These are phyloP conservation scores for Melanotaenia nigrans DNA, from an alignment of 2,797 vertebrate genomes.

Conservation along the genomic window DNA sequence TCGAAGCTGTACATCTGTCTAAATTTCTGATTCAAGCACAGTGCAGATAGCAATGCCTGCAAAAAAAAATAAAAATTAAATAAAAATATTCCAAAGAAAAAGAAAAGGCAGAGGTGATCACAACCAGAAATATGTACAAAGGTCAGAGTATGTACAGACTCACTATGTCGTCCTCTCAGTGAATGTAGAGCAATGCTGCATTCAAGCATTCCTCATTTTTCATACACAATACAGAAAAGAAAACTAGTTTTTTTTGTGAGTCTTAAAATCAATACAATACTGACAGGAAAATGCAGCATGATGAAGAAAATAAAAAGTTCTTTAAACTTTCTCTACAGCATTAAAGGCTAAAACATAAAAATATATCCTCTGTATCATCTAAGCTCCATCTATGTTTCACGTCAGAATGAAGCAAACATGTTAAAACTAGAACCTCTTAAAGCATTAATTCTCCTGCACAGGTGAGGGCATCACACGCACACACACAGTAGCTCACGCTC, in stretches of 20 bases:
- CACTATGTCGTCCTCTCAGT: slow-evolving; percentile 62
- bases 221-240: slow-evolving; percentile 68
- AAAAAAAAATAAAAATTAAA: slow-evolving; percentile 60
- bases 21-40: slow-evolving; percentile 84
- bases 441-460: slow-evolving; percentile 50
- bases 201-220: slow-evolving; percentile 71
- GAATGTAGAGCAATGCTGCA: slow-evolving; percentile 64
- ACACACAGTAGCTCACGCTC: slow-evolving; percentile 35
- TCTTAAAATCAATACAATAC: slow-evolving; percentile 68
- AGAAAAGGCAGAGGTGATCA: slow-evolving; percentile 84
- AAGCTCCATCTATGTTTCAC: slow-evolving; percentile 60
- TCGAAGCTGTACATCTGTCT: slow-evolving; percentile 83
- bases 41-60: slow-evolving; percentile 84
- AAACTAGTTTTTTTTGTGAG: slow-evolving; percentile 61
- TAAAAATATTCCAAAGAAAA: slow-evolving; percentile 38
- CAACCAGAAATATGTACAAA: slow-evolving; percentile 85
- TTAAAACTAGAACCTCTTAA: slow-evolving; percentile 63
- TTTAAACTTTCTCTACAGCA: slow-evolving; percentile 59
- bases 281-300: slow-evolving; percentile 79
- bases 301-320: slow-evolving; percentile 67
- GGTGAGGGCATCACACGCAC: slow-evolving; percentile 30
- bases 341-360: slow-evolving; percentile 79
- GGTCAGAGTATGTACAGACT: slow-evolving; percentile 84
- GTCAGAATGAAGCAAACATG: slow-evolving; percentile 39
- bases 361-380: slow-evolving; percentile 77